These are phyloP conservation scores for Operophtera brumata DNA, from an alignment of 2,888 invertebrate species.

Conservation along the genomic window DNA sequence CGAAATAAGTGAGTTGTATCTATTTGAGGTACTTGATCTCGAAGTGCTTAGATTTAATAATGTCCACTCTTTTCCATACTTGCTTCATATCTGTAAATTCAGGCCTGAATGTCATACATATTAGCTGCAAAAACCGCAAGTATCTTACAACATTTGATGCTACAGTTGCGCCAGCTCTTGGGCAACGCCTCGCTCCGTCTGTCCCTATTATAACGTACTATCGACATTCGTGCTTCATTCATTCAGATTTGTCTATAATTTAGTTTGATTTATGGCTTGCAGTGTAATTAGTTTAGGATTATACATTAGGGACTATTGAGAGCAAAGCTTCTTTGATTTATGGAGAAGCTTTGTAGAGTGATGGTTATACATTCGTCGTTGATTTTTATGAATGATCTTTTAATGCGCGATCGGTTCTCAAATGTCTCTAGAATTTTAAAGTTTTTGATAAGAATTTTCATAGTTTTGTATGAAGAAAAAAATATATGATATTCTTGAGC, in stretches of 20 bases:
- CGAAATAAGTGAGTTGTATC: too few species aligned
- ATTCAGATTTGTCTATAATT: slow-evolving; percentile 23
- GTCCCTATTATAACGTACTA: slow-evolving; percentile 16
- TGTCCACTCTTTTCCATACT: too few species aligned
- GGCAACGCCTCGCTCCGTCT: slow-evolving; percentile 26
- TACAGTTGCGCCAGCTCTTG: slow-evolving; percentile 26
- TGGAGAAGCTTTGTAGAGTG: background rate
- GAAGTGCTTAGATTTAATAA: too few species aligned
- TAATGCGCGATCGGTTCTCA: too few species aligned
- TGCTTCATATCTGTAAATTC: background rate
- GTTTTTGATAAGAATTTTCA: too few species aligned
- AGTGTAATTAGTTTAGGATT: slow-evolving; percentile 4
- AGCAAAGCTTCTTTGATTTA: background rate
- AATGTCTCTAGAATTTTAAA: too few species aligned
- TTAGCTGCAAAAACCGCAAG: slow-evolving; percentile 21
- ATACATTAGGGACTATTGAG: slow-evolving; percentile 1
- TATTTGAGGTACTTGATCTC: too few species aligned
- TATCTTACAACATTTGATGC: slow-evolving; percentile 22
- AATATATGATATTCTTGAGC: too few species aligned
- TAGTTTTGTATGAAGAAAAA: too few species aligned
- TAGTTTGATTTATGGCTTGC: slow-evolving; percentile 13
- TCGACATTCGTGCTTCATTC: slow-evolving; percentile 16
- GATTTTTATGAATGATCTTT: too few species aligned
- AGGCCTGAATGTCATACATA: slow-evolving; percentile 6
- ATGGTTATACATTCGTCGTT: too few species aligned